phyloP scores from a whole-genome alignment of 2,113 vertebrate genomes.

The Cepphus grylle region DNA sequence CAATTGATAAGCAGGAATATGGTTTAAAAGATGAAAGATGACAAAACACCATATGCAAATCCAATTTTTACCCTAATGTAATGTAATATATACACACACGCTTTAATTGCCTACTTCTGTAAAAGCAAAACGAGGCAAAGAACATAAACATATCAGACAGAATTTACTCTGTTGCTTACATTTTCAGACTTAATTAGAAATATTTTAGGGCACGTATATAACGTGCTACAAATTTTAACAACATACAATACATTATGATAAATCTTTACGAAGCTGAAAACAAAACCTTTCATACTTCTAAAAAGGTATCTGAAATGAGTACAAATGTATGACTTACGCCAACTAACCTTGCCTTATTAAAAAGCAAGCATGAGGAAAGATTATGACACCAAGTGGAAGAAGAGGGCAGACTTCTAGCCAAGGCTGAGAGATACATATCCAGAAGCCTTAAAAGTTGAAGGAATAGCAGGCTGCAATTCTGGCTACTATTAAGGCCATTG shows the following conservation, averaged over 20 bases:
- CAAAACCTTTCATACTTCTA: not conserved
- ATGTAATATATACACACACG: not conserved
- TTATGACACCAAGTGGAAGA: not conserved
- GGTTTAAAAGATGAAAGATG: not conserved
- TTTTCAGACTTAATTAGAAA: not conserved
- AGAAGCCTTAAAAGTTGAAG: not conserved
- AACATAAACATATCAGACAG: not conserved
- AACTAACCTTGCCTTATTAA: not conserved
- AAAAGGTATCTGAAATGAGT: not conserved
- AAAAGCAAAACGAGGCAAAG: not conserved
- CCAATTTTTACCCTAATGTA: not conserved
- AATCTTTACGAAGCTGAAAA: not conserved
- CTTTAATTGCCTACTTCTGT: not conserved
- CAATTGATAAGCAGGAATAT: not conserved
- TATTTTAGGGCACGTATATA: not conserved
- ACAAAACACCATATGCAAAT: not conserved
- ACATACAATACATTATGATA: accelerated
- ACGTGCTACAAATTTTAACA: not conserved
- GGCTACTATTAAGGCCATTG: not conserved
- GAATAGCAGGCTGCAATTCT: not conserved
- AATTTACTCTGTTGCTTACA: not conserved
- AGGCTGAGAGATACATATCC: not conserved
- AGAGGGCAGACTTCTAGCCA: not conserved
- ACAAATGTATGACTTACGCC: not conserved
- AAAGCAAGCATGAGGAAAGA: not conserved